Conservation (phyloP, 2,113 vertebrate genomes). For the Myiozetetes cayanensis region DNA sequence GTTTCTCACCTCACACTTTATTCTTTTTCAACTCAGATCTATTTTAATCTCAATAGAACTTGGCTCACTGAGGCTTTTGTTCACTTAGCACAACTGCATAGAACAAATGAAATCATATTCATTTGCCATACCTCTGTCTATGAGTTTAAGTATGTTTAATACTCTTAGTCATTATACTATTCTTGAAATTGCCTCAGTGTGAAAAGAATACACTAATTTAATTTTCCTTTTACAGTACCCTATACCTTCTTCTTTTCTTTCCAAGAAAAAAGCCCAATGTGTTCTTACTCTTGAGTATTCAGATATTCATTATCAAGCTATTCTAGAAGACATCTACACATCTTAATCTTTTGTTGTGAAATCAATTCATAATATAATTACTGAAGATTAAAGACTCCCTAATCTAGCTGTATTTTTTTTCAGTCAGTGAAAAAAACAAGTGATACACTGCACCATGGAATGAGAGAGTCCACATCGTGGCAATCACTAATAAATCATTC, state of each 20-base stretch:
- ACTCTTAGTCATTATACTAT: not conserved
- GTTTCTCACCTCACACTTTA: not conserved
- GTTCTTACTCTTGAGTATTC: not conserved
- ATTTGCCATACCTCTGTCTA: not conserved
- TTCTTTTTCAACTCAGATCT: not conserved
- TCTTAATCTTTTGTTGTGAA: not conserved
- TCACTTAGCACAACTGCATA: not conserved
- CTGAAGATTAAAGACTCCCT: not conserved
- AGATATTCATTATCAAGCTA: not conserved
- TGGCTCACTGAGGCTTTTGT: not conserved
- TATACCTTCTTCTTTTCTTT: not conserved
- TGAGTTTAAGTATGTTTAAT: not conserved
- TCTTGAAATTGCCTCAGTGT: not conserved
- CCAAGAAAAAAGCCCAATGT: not conserved
- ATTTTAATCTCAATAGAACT: not conserved
- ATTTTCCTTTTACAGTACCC: not conserved
- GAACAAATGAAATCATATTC: not conserved
- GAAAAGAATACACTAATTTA: not conserved
- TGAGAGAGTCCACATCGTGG: not conserved
- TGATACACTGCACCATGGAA: not conserved
- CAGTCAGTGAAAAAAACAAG: not conserved
- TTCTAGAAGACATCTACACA: not conserved
- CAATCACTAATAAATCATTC: not conserved
- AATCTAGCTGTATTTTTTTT: not conserved
- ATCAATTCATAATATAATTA: slow-evolving; percentile 27